Evolutionary conservation across 2,888 invertebrate species (phyloP).

Genomic region (Andrena dorsata): DNA sequence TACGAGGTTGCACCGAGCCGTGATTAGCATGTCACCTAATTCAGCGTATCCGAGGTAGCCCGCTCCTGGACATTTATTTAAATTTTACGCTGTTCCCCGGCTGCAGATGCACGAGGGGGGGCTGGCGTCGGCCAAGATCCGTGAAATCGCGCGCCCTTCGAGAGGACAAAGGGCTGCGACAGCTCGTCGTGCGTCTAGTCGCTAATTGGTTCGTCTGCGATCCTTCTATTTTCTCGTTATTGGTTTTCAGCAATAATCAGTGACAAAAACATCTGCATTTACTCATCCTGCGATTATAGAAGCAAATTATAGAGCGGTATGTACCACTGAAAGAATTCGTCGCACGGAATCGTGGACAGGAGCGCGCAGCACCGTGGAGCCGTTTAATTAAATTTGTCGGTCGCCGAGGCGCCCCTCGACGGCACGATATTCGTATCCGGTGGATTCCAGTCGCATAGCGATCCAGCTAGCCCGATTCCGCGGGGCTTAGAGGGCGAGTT

Average conservation of each 20-base stretch:
- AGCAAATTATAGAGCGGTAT: no score
- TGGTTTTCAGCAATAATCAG: no score
- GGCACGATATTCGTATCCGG: constrained; percentile 18
- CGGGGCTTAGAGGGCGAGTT: constrained; percentile 54
- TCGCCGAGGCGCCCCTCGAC: neutral
- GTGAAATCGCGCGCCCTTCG: constrained; percentile 77
- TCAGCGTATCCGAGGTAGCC: constrained; percentile 76
- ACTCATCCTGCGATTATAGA: no score
- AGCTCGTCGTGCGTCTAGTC: constrained; percentile 61
- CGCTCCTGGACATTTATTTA: constrained; percentile 81
- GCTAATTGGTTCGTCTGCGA: constrained; percentile 64
- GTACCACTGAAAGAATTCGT: no score
- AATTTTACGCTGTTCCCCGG: constrained; percentile 82
- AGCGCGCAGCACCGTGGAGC: neutral
- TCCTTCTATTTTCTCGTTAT: constrained; percentile 9
- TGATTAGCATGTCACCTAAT: constrained; percentile 84
- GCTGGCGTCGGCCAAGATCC: constrained; percentile 69
- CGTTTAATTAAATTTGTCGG: constrained; percentile 36
- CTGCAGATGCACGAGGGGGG: constrained; percentile 73
- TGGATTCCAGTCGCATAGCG: constrained; percentile 44
- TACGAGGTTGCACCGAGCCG: constrained; percentile 59
- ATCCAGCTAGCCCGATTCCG: constrained; percentile 42
- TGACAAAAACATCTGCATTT: no score
- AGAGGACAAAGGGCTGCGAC: constrained; percentile 63
- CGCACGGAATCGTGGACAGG: neutral